Evolutionary conservation across 2,113 vertebrate genomes (phyloP).

Genomic region (Empidonax traillii): DNA sequence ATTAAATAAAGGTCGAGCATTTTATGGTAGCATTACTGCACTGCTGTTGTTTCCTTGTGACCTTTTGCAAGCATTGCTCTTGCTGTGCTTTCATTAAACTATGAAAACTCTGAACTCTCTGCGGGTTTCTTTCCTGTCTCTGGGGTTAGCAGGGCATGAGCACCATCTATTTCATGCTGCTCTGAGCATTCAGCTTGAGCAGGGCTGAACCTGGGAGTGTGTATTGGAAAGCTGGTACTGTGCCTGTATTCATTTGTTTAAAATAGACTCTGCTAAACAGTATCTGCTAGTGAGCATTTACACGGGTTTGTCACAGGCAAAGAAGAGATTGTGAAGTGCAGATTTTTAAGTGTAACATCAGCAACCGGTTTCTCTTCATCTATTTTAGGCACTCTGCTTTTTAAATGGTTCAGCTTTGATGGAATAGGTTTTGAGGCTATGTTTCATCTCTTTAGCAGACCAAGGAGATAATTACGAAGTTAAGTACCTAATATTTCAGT

Average conservation of each 20-base stretch:
- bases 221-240: background rate
- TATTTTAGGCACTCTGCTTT: background rate
- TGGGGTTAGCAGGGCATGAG: background rate
- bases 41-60: background rate
- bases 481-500: background rate
- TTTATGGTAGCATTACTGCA: background rate
- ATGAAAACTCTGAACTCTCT: background rate
- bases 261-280: background rate
- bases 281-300: background rate
- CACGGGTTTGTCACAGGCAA: background rate
- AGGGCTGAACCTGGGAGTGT: background rate
- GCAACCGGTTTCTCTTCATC: background rate
- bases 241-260: background rate
- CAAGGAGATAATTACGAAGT: background rate
- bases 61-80: background rate
- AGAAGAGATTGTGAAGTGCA: background rate
- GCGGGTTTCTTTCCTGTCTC: background rate
- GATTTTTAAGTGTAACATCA: background rate
- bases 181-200: conserved; percentile 5
- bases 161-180: background rate
- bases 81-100: background rate
- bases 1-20: conserved; percentile 9
- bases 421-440: background rate
- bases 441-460: background rate
- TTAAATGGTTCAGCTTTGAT: background rate